Conservation (phyloP, 1,140 invertebrate genomes). For the Acromyrmex echinatior region DNA sequence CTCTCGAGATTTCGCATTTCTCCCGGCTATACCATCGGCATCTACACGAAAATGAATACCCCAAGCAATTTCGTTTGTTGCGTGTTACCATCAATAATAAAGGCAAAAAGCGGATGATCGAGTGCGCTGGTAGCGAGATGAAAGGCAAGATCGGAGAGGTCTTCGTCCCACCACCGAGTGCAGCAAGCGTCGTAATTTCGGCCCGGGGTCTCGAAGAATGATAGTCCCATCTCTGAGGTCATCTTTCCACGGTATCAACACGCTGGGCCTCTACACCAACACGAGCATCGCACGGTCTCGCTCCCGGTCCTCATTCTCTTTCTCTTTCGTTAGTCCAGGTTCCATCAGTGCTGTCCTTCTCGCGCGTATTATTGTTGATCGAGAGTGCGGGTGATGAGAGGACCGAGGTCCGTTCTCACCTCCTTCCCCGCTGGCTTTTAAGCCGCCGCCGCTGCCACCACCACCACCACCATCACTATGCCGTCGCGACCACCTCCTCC, state of each 20-base stretch:
- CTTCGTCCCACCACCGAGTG: constrained; percentile 28
- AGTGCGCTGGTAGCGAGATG: neutral
- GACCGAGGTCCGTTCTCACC: constrained; percentile 67
- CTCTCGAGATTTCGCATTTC: neutral
- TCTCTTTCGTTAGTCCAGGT: constrained; percentile 12
- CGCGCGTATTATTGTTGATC: constrained; percentile 59
- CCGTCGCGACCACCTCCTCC: constrained; percentile 51
- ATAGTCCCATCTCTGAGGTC: constrained; percentile 83
- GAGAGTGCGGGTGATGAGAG: constrained; percentile 76
- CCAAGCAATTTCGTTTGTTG: constrained; percentile 9
- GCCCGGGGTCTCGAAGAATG: constrained; percentile 74
- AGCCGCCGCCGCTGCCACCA: constrained; percentile 65
- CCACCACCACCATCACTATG: constrained; percentile 50
- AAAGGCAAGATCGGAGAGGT: constrained; percentile 33
- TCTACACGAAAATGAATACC: constrained; percentile 30
- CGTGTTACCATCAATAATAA: constrained; percentile 8
- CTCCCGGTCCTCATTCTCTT: constrained; percentile 69
- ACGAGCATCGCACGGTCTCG: constrained; percentile 67
- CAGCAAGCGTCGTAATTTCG: constrained; percentile 67
- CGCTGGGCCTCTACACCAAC: constrained; percentile 56
- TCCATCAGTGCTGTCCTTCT: constrained; percentile 31
- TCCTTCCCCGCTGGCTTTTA: constrained; percentile 52
- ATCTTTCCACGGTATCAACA: constrained; percentile 79
- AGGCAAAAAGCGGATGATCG: constrained; percentile 10
- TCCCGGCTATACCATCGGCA: neutral